Base-by-base conservation (phyloP, 2,797 vertebrate species). In the Chloroceryle inda region DNA sequence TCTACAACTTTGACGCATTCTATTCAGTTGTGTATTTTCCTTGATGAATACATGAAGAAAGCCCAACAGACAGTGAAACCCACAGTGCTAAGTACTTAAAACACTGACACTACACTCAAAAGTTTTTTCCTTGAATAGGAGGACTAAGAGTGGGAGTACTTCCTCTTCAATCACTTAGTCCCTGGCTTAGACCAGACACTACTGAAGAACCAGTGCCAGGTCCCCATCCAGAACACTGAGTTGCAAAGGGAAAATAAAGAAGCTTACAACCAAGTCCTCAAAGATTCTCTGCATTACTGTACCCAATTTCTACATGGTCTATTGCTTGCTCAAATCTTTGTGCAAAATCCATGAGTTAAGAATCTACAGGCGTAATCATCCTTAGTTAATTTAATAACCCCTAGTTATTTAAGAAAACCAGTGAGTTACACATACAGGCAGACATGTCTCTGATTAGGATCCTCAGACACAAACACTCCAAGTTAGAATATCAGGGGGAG, bases 321-420 rank as follows among this genome's bases (percentile, higher is more conserved):
- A 63, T 33, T 61, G 49, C 64, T 92, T 52, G 18, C 50, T 73
- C 55, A 76, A 85, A 88, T 66, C 31, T 73, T 73, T 76, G n/a
- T 50, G 44, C 44, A 96, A 89, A 92, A 94, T 55, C 10, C 22
- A 37, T 10, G 23, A 92, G 37, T 72, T 74, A 74, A 83, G 52
- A 45, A 88, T 35, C 62, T 76, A 68, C 17, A 85, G 73, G 82
- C 86, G 50, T 64, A 95, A 84, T 63, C 63, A 29, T 76, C 50
- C 35, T 35, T 35, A 35, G 35, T 35, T 35, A 35, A 35, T 35
- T 35, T 35, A 35, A 35, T 35, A 35, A 85, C 5, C 3, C 69
- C 72, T 40, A 71, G n/a, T 76, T 89, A 72, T 63, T 50, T 91
- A 78, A 91, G 67, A 89, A 89, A 93, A 79, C 6, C 27, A 71